phyloP scores from a whole-genome alignment of 2,797 vertebrate genomes.

The Apodemus agrarius region DNA sequence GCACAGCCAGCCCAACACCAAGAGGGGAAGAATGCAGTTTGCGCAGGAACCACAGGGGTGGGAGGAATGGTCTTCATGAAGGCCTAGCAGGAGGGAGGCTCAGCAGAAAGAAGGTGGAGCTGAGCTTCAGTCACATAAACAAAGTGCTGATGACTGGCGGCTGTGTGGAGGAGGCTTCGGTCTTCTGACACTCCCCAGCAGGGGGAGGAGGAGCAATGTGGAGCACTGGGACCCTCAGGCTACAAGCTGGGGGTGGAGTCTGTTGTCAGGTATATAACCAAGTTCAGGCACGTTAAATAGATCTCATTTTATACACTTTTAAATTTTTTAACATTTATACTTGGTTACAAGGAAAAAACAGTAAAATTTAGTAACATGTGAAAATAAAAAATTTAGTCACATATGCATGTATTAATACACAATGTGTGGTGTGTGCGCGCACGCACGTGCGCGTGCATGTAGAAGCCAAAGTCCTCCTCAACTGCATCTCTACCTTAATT shows the following conservation, averaged over 20 bases:
- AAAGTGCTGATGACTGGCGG: not conserved
- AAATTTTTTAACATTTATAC: not conserved
- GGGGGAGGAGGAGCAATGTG: not conserved
- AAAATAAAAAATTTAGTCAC: not conserved
- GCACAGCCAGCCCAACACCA: not conserved
- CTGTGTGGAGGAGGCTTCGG: not conserved
- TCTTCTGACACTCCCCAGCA: not conserved
- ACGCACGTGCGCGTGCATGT: too few relatives aligned
- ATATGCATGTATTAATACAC: not conserved
- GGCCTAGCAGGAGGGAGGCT: not conserved
- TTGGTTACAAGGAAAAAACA: not conserved
- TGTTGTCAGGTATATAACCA: not conserved
- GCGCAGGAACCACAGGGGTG: not conserved
- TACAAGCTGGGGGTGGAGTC: not conserved
- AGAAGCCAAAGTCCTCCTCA: not conserved
- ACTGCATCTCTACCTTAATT: not conserved
- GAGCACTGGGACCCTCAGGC: not conserved
- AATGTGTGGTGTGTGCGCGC: too few relatives aligned
- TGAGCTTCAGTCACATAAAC: not conserved
- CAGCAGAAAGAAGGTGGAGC: not conserved
- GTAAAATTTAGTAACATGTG: not conserved
- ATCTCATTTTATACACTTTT: constrained; percentile 14
- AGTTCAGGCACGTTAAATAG: not conserved
- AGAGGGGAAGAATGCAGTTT: not conserved
- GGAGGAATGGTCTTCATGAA: not conserved